Base-by-base conservation (phyloP, 1,140 invertebrate species). In the Nephotettix cincticeps region DNA sequence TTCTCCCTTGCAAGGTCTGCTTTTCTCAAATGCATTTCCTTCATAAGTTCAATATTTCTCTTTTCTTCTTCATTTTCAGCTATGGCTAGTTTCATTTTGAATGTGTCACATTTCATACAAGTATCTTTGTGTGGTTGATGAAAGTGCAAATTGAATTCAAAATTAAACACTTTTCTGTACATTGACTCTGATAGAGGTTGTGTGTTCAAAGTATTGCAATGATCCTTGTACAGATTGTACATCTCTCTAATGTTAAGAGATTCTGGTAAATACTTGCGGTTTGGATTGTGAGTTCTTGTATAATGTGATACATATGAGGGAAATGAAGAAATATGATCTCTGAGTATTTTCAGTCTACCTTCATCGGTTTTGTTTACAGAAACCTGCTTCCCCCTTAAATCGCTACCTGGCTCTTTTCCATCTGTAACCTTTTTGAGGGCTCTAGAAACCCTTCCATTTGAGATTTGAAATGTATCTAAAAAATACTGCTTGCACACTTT, bases 101-200 rank as follows among this genome's bases (percentile, higher is more conserved):
- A 72, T 67, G 51, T 0, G 65, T 74, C 68, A 68, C 70, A 75
- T 72, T 58, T 73, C 75, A 71, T 74, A 40, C 71, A 74, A 9
- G 73, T 77, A 71, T 74, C 71, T 69, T 83, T 83, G 11, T 21
- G 68, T 47, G 77, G 74, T 73, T 81, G 82, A 66, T 79, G 80
- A 76, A 83, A 82, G 77, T 80, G 77, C 63, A 84, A 76, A 78
- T 84, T 83, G 71, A 82, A 83, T 74, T 82, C 81, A 66, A 78
- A 77, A 68, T 80, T 81, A 72, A 83, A 81, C 69, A 83, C 82
- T 70, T 83, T 83, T 70, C 81, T 80, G 66, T 83, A 84, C 80
- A 83, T 82, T 1, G 80, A 82, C 65, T 83, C 81, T 75, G 82
- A 82, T 0, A 83, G 81, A 68, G 76, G 73, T 1, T 77, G 30